phyloP scores from a whole-genome alignment of 2,797 vertebrate species.

The Adelosebastes latens region DNA sequence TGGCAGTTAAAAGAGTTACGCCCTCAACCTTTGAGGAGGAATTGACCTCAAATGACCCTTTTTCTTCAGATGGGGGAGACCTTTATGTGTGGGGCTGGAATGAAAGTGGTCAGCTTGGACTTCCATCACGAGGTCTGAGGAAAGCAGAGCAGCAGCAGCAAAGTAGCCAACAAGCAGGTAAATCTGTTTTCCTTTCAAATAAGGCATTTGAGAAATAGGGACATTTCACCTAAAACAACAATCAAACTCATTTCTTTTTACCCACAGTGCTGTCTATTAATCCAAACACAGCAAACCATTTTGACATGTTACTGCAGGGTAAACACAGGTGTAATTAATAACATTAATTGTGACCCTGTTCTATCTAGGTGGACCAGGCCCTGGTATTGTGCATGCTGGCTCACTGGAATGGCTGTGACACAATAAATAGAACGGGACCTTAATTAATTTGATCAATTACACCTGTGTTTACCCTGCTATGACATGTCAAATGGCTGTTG shows the following conservation, averaged over 20 bases:
- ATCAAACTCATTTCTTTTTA: neutral
- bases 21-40: neutral
- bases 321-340: no score
- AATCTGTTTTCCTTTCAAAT: neutral
- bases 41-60: neutral
- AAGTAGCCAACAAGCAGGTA: constrained; percentile 45
- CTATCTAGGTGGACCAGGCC: no score
- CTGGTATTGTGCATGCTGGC: no score
- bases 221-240: neutral
- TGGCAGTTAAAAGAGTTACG: neutral
- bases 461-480: no score
- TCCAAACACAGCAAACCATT: neutral
- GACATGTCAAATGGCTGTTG: no score
- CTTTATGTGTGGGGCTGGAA: constrained; percentile 98
- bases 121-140: constrained; percentile 83
- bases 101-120: constrained; percentile 91
- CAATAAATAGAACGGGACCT: no score
- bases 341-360: no score
- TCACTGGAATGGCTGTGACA: no score
- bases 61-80: constrained; percentile 86
- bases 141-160: constrained; percentile 25
- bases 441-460: no score
- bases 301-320: no score
- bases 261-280: neutral
- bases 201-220: neutral